Percentiles rank a stretch among this genome's conserved stretches.
Evolutionary conservation across 2,113 vertebrate species (phyloP).

Genomic region (Capreolus pygargus): DNA sequence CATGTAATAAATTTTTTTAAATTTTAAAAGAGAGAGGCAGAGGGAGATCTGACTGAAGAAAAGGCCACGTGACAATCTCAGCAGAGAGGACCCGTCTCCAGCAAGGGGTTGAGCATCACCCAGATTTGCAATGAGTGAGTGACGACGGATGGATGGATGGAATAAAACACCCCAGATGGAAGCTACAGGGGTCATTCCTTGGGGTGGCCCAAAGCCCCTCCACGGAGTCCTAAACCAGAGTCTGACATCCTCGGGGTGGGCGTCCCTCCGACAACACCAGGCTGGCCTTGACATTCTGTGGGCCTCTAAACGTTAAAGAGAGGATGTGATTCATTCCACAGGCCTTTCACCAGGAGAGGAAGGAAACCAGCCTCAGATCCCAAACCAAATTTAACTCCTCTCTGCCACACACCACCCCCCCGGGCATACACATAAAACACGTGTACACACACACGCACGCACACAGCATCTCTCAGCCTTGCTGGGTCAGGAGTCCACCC

Average conservation of each 20-base stretch:
- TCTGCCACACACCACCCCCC: neutral
- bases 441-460: neutral
- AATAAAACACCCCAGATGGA: neutral
- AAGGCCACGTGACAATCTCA: neutral
- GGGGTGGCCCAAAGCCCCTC: neutral
- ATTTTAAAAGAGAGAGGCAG: neutral
- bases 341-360: constrained; percentile 28
- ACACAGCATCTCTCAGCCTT: neutral
- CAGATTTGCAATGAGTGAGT: neutral
- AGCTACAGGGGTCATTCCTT: neutral
- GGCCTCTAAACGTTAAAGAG: neutral
- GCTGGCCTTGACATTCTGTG: neutral
- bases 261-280: neutral
- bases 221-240: neutral
- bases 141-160: neutral
- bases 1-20: neutral
- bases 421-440: neutral
- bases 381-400: constrained; percentile 40
- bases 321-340: constrained; percentile 59
- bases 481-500: neutral
- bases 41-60: neutral
- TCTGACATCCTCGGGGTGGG: neutral
- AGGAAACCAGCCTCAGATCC: constrained; percentile 50
- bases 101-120: neutral
- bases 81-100: neutral